Base-by-base conservation (phyloP, 2,888 invertebrate species). In the Brenthis ino region DNA sequence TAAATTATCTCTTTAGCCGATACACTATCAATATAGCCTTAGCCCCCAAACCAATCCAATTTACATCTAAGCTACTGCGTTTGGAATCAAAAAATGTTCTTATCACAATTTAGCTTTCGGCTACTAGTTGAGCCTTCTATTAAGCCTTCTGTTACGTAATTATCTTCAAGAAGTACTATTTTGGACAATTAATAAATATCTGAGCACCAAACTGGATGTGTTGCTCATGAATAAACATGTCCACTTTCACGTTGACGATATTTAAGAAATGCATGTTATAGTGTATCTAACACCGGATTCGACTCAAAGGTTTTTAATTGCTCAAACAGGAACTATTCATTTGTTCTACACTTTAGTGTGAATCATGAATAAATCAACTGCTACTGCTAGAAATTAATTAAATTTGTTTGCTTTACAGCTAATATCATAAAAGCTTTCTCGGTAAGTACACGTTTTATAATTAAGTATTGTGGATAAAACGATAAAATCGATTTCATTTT, bases 181-280 rank as follows among this genome's bases (percentile, higher is more conserved):
- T 71, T 60, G 65, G 13, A 73, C 76, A 77, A 77, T 77, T 77
- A 77, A 79, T 77, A 76, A 76, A 74, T 74, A 75, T 64, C 65
- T 71, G 56, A 54, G 69, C 72, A 74, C 74, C 73, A 69, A 16
- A 28, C 8, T 54, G 24, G 56, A 68, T 58, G 67, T 71, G 70
- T 74, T 67, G 64, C 67, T 73, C 76, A 77, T 79, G 76, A 79
- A 80, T 79, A 77, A 71, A 79, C 77, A 79, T 77, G 48, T 57
- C 48, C 53, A 57, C 65, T 74, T 74, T 64, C 67, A 47, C 53
- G 65, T 47, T 65, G 61, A 60, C 47, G 51, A 51, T 68, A 68
- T 68, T 64, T 65, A 33, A 54, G 50, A 64, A 71, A 67, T 72
- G 57, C 65, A 64, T 64, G 64, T 71, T 53, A 6, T 50, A 48